Conservation (phyloP, 2,888 invertebrate genomes). For the Diabrotica balteata region DNA sequence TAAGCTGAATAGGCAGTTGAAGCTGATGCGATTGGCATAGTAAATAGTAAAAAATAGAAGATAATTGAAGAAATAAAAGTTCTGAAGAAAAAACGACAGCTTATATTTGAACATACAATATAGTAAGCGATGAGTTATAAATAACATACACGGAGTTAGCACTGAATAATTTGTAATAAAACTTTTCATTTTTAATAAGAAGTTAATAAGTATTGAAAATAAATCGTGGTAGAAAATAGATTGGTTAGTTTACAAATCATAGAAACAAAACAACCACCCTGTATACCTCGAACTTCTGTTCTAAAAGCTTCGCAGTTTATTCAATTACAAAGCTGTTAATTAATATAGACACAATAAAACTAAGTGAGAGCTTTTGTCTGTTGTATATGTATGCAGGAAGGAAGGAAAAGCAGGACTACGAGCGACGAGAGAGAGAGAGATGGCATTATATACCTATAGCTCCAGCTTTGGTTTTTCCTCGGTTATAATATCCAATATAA, state of each 20-base stretch:
- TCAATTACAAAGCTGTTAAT: constrained; percentile 49
- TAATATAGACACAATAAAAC: constrained; percentile 53
- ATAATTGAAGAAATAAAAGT: too few species aligned
- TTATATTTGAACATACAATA: too few species aligned
- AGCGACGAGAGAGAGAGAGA: constrained; percentile 29
- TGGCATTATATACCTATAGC: constrained; percentile 31
- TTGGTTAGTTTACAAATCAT: not conserved
- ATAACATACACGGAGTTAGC: too few species aligned
- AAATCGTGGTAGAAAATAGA: too few species aligned
- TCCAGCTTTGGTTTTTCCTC: constrained; percentile 49
- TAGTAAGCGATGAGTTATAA: too few species aligned
- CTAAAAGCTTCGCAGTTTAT: constrained; percentile 33
- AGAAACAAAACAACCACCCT: constrained; percentile 9
- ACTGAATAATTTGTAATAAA: too few species aligned
- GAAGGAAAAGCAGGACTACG: constrained; percentile 19
- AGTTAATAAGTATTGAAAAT: too few species aligned
- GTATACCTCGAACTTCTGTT: constrained; percentile 10
- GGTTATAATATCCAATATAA: constrained; percentile 61
- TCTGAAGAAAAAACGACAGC: too few species aligned
- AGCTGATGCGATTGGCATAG: too few species aligned
- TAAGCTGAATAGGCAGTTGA: too few species aligned
- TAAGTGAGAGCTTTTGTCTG: constrained; percentile 45
- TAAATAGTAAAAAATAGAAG: too few species aligned
- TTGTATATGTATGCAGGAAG: constrained; percentile 18
- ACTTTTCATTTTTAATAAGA: too few species aligned